phyloP scores from a whole-genome alignment of 2,888 invertebrate genomes.

The Lasius fuliginosus region DNA sequence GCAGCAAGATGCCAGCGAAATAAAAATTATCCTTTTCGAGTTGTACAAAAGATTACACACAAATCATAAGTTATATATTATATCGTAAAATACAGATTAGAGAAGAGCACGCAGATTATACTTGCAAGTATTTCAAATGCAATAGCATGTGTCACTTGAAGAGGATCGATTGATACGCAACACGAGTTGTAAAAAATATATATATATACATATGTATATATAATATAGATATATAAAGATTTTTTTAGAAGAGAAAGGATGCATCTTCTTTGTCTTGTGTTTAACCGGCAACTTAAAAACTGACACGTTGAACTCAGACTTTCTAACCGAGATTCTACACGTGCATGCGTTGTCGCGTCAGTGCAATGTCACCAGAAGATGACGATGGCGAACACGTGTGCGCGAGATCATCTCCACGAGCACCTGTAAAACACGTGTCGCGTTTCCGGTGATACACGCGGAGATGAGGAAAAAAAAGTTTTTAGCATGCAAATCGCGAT shows the following conservation, averaged over 20 bases:
- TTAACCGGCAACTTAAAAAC: constrained; percentile 32
- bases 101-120: neutral
- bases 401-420: constrained; percentile 22
- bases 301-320: constrained; percentile 60
- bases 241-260: constrained; percentile 17
- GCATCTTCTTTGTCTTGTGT: constrained; percentile 18
- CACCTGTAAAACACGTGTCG: constrained; percentile 70
- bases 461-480: neutral
- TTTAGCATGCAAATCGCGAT: constrained; percentile 5
- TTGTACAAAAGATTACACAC: neutral
- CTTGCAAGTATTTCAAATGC: neutral
- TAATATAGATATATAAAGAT: neutral
- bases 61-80: neutral
- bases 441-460: neutral
- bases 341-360: neutral
- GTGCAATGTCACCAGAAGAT: neutral
- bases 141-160: neutral
- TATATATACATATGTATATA: neutral
- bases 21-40: neutral
- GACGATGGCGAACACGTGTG: constrained; percentile 42
- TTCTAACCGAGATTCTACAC: constrained; percentile 58
- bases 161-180: neutral
- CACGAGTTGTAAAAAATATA: too few relatives aligned
- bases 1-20: neutral
- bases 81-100: neutral